Base-by-base conservation (phyloP, 2,888 invertebrate species). In the Pterobdella sp. region DNA sequence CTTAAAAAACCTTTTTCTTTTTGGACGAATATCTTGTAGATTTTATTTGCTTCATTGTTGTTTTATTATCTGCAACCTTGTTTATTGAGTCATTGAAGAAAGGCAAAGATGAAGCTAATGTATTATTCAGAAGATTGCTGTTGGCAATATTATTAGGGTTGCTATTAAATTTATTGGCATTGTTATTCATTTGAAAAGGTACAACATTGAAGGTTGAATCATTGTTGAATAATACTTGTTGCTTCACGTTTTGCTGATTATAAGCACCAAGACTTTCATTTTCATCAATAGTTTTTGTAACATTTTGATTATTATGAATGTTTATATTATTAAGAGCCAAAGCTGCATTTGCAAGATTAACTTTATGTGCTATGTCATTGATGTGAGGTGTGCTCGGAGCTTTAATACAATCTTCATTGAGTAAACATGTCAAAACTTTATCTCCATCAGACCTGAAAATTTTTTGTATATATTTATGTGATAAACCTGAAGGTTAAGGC, bases 361-460 rank as follows among this genome's bases (percentile, higher is more conserved):
- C n/a, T 35, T 69, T 69, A 18, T 56, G 36, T n/a, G 70, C 70
- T 26, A 66, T 49, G 31, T 73, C 68, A 29, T 73, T 71, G 60
- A 71, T 52, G 34, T 71, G 71, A 1, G 71, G 52, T 4, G 71
- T n/a, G 0, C 63, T 35, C 4, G 65, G 63, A 32, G 36, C 56
- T 68, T 69, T 73, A 29, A 70, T 60, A 35, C 73, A 66, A 56
- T 76, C 72, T 68, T 76, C 75, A 72, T 75, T 76, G 18, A 77
- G 66, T 32, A 77, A 70, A 36, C 75, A 77, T 7, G 77, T 77
- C 18, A 77, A 67, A 14, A 77, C 76, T 66, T 76, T 75, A 66
- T 76, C 76, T 22, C 76, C 77, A 67, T 77, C 77, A 3, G 77
- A 76, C 18, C 77, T 71, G 31, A 14, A 52, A 32, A 69, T 42